These are phyloP conservation scores for Cistogaster globosa DNA, from an alignment of 2,888 invertebrate species.

Conservation along the genomic window DNA sequence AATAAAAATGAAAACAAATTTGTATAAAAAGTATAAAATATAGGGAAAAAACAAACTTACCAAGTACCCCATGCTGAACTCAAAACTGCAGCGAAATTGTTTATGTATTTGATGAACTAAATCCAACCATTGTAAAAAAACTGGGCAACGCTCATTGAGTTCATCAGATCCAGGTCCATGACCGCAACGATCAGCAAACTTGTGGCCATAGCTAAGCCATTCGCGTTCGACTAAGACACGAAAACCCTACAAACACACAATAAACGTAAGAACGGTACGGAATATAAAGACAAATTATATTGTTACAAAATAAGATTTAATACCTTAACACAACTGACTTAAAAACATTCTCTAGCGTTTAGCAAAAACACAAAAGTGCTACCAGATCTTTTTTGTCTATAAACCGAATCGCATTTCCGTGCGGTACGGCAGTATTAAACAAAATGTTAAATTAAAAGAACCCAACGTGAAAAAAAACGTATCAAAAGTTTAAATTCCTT, in stretches of 20 bases:
- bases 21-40: not conserved
- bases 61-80: slow-evolving; percentile 96
- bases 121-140: slow-evolving; percentile 99
- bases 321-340: too few relatives aligned
- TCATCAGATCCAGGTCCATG: slow-evolving; percentile 92
- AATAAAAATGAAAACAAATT: slow-evolving; percentile 58
- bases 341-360: too few relatives aligned
- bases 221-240: slow-evolving; percentile 96
- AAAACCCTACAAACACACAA: slow-evolving; percentile 88
- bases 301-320: too few relatives aligned
- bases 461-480: too few relatives aligned
- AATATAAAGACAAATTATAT: too few relatives aligned
- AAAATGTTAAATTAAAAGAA: too few relatives aligned
- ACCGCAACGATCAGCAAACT: slow-evolving; percentile 97
- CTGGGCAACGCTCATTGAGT: slow-evolving; percentile 97
- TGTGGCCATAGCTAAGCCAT: slow-evolving; percentile 99
- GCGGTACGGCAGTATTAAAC: too few relatives aligned
- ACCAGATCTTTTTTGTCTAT: too few relatives aligned
- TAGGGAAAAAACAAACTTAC: too few relatives aligned
- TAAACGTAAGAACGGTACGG: not conserved
- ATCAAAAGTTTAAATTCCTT: too few relatives aligned
- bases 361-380: too few relatives aligned
- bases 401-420: too few relatives aligned
- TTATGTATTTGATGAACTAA: slow-evolving; percentile 95
- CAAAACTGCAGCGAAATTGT: slow-evolving; percentile 96